Base-by-base conservation (phyloP, 37 sponge, comb jelly and placozoan genomes). In the Haliclona indistincta region DNA sequence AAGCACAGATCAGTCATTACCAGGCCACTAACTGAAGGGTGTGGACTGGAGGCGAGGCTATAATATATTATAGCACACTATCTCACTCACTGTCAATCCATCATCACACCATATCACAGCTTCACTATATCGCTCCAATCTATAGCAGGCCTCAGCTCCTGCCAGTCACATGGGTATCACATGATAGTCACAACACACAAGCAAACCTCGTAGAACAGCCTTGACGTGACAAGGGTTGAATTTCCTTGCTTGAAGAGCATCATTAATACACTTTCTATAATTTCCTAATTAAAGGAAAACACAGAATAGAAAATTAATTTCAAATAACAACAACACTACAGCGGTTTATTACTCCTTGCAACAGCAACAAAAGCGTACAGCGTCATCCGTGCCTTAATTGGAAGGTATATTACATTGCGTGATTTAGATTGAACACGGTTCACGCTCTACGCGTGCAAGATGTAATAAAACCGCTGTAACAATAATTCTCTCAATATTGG, bases 101-200 rank as follows among this genome's bases (percentile, higher is more conserved):
- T 77, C 61, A 26, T 88, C 86, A 78, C 96, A 93, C 93, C 93
- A 95, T 42, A 81, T 61, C 32, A 93, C 1, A 4, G 81, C 93
- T 35, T 92, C 93, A 0, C 44, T 34, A 35, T 74, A 93, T 10
- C 69, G 56, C 41, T 54, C 47, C 73, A 95, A 54, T 54, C 78
- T 63, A 26, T 78, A 17, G 73, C 77, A 84, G 15, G 71, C 71
- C 36, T 53, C 38, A 17, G 90, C 89, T 20, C 76, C 91, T 89
- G 53, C 20, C 60, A 30, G 4, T 44, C 1, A 32, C 19, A 35
- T 61, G 33, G 35, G 55, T 11, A 7, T 25, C 32, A 56, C 58
- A 34, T 23, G 1, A 25, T 2, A 32, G 22, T 15, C 22, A 53
- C 4, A 34, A 10, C 49, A 40, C n/a, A 25, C 4, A 5, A 17